Evolutionary conservation across 1,140 invertebrate species (phyloP), one percentile per base, ranked within the genome.

Genomic region (Piezodorus guildinii): DNA sequence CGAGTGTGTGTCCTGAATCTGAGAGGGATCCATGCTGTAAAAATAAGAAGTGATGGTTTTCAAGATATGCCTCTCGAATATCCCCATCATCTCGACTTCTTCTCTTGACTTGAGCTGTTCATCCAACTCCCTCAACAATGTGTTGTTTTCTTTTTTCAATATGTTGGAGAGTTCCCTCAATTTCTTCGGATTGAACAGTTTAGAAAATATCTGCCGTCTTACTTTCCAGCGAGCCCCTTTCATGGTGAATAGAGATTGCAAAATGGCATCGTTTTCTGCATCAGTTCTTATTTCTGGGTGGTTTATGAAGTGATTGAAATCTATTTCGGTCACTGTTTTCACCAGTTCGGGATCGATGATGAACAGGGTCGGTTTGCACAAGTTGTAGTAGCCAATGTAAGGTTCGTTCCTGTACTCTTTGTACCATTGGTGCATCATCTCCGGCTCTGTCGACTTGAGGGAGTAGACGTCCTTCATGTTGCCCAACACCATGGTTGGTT

Each of bases 221-320:
- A 21, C 4, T 30, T 60, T 60, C 58, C 58, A 60, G 9, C 14
- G 3, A 19, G 8, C 30, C 5, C 27, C 58, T 39, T 60, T 16
- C 58, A 60, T 60, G 17, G 39, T 19, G 12, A 60, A 60, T 19
- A 60, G 43, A 5, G 58, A 60, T 3, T 34, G 1, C 3, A 60
- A 10, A 14, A 17, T 16, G 5, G 19, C 2, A 17, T 60, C 58
- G 25, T 8, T 39, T 4, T 60, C 30, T 3, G 21, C 15, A 19
- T 14, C 27, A 19, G 17, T 39, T 8, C 39, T 30, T 2, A 60
- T 19, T 0, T 17, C 3, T 9, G 58, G 58, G 39, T 39, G 58
- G 15, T 60, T 10, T 3, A n/a, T 39, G 58, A 60, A 60, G 30
- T 60, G 58, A n/a, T 60, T 30, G 58, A 60, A 60, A 39, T 60